Percentiles rank a stretch among this genome's conserved stretches.
These are phyloP conservation scores for Cephalopterus ornatus DNA, from an alignment of 2,113 vertebrate genomes.

Conservation along the genomic window DNA sequence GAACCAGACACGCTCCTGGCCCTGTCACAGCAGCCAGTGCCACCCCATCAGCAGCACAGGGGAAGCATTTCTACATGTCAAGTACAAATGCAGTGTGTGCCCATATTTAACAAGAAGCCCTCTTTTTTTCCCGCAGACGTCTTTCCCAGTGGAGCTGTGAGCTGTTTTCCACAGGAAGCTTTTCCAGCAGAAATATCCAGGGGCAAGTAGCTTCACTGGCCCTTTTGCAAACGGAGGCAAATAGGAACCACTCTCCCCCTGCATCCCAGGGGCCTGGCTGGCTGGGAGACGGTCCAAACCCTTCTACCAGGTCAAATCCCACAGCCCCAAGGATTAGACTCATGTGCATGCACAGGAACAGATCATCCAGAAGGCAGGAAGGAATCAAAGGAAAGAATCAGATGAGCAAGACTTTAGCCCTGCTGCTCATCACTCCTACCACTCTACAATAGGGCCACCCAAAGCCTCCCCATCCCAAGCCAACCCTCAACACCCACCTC, in stretches of 20 bases:
- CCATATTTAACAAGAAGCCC: background rate
- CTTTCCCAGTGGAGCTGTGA: background rate
- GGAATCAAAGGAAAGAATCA: background rate
- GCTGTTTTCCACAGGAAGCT: background rate
- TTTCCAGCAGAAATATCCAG: background rate
- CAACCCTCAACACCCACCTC: background rate
- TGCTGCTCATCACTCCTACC: background rate
- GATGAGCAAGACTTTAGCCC: background rate
- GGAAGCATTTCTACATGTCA: accelerated
- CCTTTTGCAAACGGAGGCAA: background rate
- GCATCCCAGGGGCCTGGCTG: background rate
- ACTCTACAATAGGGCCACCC: background rate
- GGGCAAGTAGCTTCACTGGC: background rate
- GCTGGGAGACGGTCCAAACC: background rate
- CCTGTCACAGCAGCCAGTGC: background rate
- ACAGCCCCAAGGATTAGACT: background rate
- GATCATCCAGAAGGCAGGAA: background rate
- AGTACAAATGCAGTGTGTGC: accelerated
- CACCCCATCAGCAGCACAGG: accelerated
- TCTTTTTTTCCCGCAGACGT: background rate
- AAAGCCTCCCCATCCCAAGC: background rate
- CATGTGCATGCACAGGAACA: accelerated
- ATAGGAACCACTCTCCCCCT: background rate
- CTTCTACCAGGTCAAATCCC: background rate
- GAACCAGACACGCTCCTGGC: background rate